Evolutionary conservation across 2,888 invertebrate species (phyloP).

Genomic region (Ptilodon capucinus): DNA sequence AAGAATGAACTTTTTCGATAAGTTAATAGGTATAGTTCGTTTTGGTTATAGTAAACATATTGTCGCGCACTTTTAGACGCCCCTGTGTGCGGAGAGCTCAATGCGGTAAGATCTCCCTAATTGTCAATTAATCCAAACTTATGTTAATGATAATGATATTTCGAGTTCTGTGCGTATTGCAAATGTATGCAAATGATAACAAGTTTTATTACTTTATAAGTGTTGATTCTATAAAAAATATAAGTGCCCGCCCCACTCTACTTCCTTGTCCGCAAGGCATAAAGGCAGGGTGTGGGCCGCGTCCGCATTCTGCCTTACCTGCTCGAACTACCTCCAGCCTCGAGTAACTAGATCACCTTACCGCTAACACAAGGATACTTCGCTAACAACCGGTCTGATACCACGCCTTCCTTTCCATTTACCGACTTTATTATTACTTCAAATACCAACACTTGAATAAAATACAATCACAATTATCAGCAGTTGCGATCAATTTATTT

Average conservation of each 20-base stretch:
- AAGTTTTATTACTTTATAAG: neutral
- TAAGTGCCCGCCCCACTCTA: constrained; percentile 41
- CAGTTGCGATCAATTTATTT: constrained; percentile 34
- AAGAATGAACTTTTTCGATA: too few species aligned
- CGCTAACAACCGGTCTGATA: constrained; percentile 55
- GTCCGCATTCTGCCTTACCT: constrained; percentile 75
- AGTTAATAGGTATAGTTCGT: too few species aligned
- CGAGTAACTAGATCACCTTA: constrained; percentile 75
- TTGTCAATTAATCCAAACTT: neutral
- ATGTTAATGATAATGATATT: neutral
- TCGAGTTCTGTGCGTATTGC: neutral
- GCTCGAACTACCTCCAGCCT: constrained; percentile 45
- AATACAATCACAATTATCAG: constrained; percentile 37
- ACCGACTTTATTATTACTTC: constrained; percentile 54
- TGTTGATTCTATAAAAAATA: constrained; percentile 19
- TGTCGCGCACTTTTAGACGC: too few species aligned
- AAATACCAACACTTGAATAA: constrained; percentile 40
- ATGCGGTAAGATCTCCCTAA: neutral
- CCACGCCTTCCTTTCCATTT: constrained; percentile 79
- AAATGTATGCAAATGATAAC: neutral
- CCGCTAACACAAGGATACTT: constrained; percentile 71
- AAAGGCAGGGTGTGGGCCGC: constrained; percentile 59
- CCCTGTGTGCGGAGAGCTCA: too few species aligned
- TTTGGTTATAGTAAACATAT: too few species aligned
- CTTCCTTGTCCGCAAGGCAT: constrained; percentile 65